A percentile compares a stretch with the other conserved stretches of the same genome.
These are phyloP conservation scores for Eilema sororculum DNA, from an alignment of 2,888 invertebrate species.

Conservation along the genomic window DNA sequence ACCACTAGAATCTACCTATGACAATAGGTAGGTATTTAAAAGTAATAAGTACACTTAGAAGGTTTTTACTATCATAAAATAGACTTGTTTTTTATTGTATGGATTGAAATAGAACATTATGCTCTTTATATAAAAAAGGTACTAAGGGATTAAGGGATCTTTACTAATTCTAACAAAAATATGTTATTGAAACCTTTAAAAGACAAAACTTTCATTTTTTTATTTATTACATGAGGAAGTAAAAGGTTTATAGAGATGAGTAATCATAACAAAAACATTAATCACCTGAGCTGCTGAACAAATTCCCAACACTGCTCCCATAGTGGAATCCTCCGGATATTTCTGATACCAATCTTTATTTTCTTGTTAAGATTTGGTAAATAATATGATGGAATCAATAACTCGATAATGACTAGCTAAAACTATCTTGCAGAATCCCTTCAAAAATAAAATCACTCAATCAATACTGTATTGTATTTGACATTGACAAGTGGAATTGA, in stretches of 20 bases:
- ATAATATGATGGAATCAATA: constrained; percentile 17
- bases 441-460: neutral
- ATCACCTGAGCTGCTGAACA: constrained; percentile 89
- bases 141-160: neutral
- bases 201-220: neutral
- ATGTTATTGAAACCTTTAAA: neutral
- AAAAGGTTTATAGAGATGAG: neutral
- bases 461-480: neutral
- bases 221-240: neutral
- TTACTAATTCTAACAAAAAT: neutral
- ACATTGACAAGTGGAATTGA: neutral
- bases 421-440: neutral
- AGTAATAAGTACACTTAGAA: neutral
- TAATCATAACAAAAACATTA: constrained; percentile 28
- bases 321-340: constrained; percentile 48
- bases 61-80: too few relatives aligned
- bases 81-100: too few relatives aligned
- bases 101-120: neutral
- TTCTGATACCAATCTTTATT: neutral
- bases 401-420: constrained; percentile 13
- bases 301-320: constrained; percentile 89
- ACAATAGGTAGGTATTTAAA: neutral
- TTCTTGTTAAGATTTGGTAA: constrained; percentile 1
- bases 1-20: neutral
- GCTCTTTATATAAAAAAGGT: neutral